Percentiles rank a stretch among this genome's conserved stretches.
Conservation (phyloP, 2,888 invertebrate genomes). For the Horisme vitalbata region DNA sequence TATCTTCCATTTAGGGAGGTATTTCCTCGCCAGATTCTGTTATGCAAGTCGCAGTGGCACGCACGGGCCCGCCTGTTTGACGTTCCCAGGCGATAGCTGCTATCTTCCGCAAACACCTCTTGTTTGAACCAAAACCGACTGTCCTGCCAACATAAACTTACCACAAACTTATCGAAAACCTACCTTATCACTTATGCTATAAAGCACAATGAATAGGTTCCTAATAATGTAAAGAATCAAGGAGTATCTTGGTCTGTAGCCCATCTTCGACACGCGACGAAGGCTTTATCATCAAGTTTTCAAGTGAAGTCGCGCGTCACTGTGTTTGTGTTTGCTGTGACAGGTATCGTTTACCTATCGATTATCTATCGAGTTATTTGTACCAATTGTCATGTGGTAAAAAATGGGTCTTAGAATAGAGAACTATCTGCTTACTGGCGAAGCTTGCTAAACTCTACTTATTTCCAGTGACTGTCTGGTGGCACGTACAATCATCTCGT, state of each 20-base stretch:
- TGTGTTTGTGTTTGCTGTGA: slow-evolving; percentile 65
- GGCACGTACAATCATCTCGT: too few species aligned
- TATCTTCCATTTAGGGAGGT: slow-evolving; percentile 36
- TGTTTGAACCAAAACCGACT: slow-evolving; percentile 76
- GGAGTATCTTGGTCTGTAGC: slow-evolving; percentile 37
- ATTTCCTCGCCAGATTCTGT: slow-evolving; percentile 51
- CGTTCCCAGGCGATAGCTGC: slow-evolving; percentile 79
- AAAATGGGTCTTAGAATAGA: too few species aligned
- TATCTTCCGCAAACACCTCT: slow-evolving; percentile 80
- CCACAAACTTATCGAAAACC: slow-evolving; percentile 18
- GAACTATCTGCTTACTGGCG: too few species aligned
- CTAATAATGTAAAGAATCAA: slow-evolving; percentile 26
- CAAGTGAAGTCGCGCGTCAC: slow-evolving; percentile 73
- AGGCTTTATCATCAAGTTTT: slow-evolving; percentile 68
- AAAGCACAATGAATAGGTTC: slow-evolving; percentile 12
- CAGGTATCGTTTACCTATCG: slow-evolving; percentile 62
- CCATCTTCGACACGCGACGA: slow-evolving; percentile 64
- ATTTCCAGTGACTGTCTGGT: too few species aligned
- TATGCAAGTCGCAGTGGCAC: slow-evolving; percentile 66
- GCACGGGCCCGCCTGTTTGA: slow-evolving; percentile 73
- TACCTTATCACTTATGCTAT: slow-evolving; percentile 30
- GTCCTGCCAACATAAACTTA: slow-evolving; percentile 38
- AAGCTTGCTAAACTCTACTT: too few species aligned
- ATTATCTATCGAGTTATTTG: slow-evolving; percentile 42
- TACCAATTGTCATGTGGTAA: slow-evolving; percentile 16